A percentile compares a stretch with the other conserved stretches of the same genome.
These are phyloP conservation scores for Albula glossodonta DNA, from an alignment of 2,113 vertebrate genomes.

Conservation along the genomic window DNA sequence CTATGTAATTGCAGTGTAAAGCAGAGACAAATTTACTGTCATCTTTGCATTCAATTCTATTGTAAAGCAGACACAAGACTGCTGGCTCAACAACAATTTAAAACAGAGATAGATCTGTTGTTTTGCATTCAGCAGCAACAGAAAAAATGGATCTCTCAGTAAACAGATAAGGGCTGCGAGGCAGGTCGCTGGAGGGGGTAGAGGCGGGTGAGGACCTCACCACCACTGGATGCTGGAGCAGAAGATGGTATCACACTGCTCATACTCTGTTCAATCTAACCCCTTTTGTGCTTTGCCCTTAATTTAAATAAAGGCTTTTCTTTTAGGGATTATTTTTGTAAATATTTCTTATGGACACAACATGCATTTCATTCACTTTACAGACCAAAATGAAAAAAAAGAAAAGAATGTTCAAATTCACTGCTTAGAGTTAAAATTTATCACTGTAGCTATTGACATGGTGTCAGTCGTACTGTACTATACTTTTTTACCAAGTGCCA, in stretches of 20 bases:
- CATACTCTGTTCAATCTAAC: not conserved
- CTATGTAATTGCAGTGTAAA: not conserved
- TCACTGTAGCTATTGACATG: too few relatives aligned
- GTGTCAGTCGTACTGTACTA: not conserved
- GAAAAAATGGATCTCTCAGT: too few relatives aligned
- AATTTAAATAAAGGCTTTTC: not conserved
- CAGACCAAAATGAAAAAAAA: not conserved
- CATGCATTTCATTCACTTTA: not conserved
- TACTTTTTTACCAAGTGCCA: not conserved
- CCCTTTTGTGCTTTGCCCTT: not conserved
- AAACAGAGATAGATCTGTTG: not conserved
- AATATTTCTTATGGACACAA: not conserved
- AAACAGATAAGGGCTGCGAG: not conserved
- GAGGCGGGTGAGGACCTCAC: not conserved
- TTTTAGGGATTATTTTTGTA: not conserved
- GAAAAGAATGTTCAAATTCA: not conserved
- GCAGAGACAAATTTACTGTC: not conserved
- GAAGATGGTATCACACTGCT: not conserved
- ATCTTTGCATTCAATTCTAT: not conserved
- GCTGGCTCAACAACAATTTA: not conserved
- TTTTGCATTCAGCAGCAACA: not conserved
- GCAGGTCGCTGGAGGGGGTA: not conserved
- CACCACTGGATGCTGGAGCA: not conserved
- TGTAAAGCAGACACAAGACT: not conserved
- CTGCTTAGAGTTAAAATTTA: not conserved